A percentile compares a stretch with the other conserved stretches of the same genome.
Conservation (phyloP, 2,113 vertebrate genomes). For the Halichoerus grypus region DNA sequence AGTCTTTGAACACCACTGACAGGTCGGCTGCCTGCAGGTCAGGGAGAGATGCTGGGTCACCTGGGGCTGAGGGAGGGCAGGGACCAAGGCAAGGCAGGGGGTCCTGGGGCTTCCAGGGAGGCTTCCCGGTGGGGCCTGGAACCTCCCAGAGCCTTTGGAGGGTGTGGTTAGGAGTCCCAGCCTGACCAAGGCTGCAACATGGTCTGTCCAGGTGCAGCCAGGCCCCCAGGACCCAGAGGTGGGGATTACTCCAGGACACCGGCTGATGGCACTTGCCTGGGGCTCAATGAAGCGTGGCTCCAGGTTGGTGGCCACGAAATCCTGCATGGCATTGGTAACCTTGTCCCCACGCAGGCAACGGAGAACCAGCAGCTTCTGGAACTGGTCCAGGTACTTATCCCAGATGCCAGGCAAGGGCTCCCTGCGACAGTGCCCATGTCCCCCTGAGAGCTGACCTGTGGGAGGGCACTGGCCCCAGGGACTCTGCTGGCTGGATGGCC, state of each 20-base stretch:
- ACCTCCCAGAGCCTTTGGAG: not conserved
- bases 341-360: conserved; percentile 93
- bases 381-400: conserved; percentile 89
- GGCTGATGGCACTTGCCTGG: conserved; percentile 86
- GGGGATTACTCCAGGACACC: not conserved
- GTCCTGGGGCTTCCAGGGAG: not conserved
- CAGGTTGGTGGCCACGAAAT: conserved; percentile 92
- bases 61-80: not conserved
- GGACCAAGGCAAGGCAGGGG: not conserved
- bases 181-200: not conserved
- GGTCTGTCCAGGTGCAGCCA: not conserved
- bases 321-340: conserved; percentile 94
- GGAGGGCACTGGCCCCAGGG: not conserved
- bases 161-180: not conserved
- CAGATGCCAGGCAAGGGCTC: conserved; percentile 91
- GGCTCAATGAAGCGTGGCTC: conserved; percentile 94
- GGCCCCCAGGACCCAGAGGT: not conserved
- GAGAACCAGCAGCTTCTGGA: conserved; percentile 94
- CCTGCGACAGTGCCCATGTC: conserved; percentile 83
- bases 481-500: not conserved
- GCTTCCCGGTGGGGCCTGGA: not conserved
- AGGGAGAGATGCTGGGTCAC: not conserved
- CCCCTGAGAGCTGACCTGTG: not conserved
- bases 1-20: conserved; percentile 90
- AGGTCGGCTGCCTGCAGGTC: conserved; percentile 91